These are phyloP conservation scores for Monoplex corrugatus DNA, from an alignment of 2,888 invertebrate genomes.

Conservation along the genomic window DNA sequence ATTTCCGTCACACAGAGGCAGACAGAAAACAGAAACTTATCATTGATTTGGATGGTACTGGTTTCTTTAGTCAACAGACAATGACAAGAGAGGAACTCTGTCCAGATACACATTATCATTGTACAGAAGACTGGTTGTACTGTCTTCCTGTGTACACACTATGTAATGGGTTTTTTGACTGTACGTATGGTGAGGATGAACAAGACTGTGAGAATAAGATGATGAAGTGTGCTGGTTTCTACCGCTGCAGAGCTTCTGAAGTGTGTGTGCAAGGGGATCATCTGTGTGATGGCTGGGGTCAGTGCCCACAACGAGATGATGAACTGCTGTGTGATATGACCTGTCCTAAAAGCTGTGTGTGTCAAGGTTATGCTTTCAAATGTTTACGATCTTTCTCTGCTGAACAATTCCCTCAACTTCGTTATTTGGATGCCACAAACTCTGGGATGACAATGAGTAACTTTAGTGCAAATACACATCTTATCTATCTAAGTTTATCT, in stretches of 20 bases:
- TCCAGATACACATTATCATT: not conserved
- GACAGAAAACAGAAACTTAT: not conserved
- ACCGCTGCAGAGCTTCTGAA: not conserved
- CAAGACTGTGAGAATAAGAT: not conserved
- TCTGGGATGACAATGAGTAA: not conserved
- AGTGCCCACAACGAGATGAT: conserved; percentile 19
- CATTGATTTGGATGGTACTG: not conserved
- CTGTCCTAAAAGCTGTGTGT: not conserved
- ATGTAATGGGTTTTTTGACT: conserved; percentile 19
- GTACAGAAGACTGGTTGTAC: not conserved
- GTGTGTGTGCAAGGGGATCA: not conserved
- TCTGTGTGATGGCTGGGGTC: conserved; percentile 4
- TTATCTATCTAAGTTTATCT: not conserved
- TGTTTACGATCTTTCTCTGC: not conserved
- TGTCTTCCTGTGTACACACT: conserved; percentile 13
- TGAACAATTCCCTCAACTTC: not conserved
- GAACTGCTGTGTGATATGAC: not conserved
- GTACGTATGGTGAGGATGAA: conserved; percentile 6
- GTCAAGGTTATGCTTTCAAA: not conserved
- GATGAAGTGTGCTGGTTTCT: not conserved
- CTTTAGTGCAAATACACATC: not conserved
- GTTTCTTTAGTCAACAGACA: not conserved
- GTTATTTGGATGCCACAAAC: not conserved
- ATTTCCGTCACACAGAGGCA: not conserved
- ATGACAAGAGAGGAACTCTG: not conserved